Base-by-base conservation (phyloP, 2,113 vertebrate genomes). In the Gadus chalcogrammus region DNA sequence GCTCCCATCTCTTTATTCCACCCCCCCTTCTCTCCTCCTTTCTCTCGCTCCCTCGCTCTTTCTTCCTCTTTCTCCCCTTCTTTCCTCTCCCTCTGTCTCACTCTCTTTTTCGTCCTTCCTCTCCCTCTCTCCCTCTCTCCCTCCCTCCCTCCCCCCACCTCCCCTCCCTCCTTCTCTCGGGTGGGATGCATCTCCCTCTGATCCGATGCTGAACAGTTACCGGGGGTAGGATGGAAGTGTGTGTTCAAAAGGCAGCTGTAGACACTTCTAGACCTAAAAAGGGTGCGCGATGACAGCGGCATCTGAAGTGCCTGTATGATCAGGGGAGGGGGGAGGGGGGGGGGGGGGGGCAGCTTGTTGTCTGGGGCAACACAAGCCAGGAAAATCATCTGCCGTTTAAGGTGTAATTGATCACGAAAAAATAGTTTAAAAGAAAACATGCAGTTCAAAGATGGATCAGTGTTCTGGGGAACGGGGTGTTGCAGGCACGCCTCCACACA, bases 341-440 rank as follows among this genome's bases (percentile, higher is more conserved):
- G 60, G 1, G 7, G 60, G 7, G 20, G 18, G 18, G 1, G 1
- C 61, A 24, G 12, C 7, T 59, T n/a, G 18, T 4, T 24, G 22
- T 24, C 61, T 1, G n/a, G 15, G 61, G 20, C 24, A 24, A 61
- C 1, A 11, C 11, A 13, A 62, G 5, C 22, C 13, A 13, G 20
- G 88, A 88, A 93, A 94, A 94, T 94, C 90, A 93, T 93, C 92
- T 93, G 93, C 92, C 89, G 87, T 92, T 93, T 94, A 91, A 93
- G 92, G 90, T 93, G 90, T 91, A 94, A 93, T 87, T 92, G 92
- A 95, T 94, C 92, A 56, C 8, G 17, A 15, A 56, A 56, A 56
- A 92, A 90, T 92, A 24, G 24, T 24, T 24, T 1, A 24, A 24
- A 24, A 24, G 93, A 92, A 93, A 92, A 94, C 94, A 92, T 0